Conservation (phyloP, 2,797 vertebrate genomes). For the Phoxinus dragarum region DNA sequence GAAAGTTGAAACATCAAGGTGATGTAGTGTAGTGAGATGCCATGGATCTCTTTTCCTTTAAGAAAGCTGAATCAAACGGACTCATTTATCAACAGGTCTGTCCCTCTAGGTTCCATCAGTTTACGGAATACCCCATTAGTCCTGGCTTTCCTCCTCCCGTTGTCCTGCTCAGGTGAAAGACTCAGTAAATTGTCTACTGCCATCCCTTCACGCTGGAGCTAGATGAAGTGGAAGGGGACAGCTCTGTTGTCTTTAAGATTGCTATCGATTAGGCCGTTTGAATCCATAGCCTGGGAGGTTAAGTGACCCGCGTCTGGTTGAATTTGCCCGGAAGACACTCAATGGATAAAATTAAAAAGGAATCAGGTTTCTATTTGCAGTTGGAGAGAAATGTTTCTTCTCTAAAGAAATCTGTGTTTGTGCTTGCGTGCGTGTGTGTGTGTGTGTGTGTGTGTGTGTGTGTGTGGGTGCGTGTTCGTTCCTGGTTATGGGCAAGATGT, state of each 20-base stretch:
- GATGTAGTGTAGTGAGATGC: constrained; percentile 20
- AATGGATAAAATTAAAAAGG: constrained; percentile 58
- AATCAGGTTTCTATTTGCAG: constrained; percentile 15
- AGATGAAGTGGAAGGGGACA: constrained; percentile 73
- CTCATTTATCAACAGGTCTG: constrained; percentile 31
- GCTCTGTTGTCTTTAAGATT: constrained; percentile 71
- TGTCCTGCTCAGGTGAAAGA: constrained; percentile 66
- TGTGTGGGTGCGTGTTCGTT: too few relatives aligned
- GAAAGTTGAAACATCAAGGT: constrained; percentile 41
- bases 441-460: too few relatives aligned
- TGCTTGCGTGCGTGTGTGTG: not conserved
- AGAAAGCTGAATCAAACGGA: constrained; percentile 42
- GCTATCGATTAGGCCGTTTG: constrained; percentile 74
- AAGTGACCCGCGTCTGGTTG: constrained; percentile 55
- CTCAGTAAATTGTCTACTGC: constrained; percentile 71
- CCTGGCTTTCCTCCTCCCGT: constrained; percentile 62
- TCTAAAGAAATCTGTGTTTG: not conserved
- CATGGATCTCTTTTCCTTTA: constrained; percentile 37
- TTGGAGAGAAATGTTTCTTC: constrained; percentile 5
- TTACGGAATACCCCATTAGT: constrained; percentile 68
- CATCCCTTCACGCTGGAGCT: constrained; percentile 61
- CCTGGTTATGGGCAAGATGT: too few relatives aligned
- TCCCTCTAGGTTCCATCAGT: constrained; percentile 53
- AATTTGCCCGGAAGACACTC: constrained; percentile 63
- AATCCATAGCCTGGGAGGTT: constrained; percentile 66